These are phyloP conservation scores for Pristionchus exspectatus DNA, from an alignment of 2,888 invertebrate genomes.

Conservation along the genomic window DNA sequence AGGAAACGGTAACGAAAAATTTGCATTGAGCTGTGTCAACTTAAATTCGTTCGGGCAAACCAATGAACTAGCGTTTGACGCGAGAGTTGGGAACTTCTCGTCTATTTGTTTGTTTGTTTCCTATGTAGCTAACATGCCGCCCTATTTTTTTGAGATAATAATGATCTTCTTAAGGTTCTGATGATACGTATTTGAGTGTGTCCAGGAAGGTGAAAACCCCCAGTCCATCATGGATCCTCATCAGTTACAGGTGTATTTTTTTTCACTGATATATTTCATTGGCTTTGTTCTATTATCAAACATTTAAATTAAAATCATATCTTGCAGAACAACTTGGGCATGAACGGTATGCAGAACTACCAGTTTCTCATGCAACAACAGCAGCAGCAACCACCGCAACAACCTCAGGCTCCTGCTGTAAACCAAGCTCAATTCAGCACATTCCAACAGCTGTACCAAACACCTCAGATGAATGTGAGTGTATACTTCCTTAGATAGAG, in stretches of 20 bases:
- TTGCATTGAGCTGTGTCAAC: too few species aligned
- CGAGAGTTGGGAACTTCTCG: neutral
- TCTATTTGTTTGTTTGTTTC: neutral
- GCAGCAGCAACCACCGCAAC: constrained; percentile 8
- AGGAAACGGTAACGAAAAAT: too few species aligned
- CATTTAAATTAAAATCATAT: neutral
- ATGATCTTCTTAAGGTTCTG: neutral
- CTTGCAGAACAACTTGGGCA: constrained; percentile 52
- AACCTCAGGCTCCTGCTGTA: neutral
- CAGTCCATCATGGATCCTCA: constrained; percentile 58
- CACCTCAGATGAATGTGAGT: constrained; percentile 13
- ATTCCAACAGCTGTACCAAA: constrained; percentile 48
- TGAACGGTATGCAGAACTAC: constrained; percentile 47
- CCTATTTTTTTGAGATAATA: neutral
- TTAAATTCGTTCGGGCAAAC: too few species aligned
- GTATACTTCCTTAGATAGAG: neutral
- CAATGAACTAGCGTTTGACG: too few species aligned
- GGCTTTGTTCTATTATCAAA: neutral
- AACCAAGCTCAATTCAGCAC: constrained; percentile 2
- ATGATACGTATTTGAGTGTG: neutral
- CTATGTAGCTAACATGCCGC: neutral
- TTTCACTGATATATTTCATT: neutral
- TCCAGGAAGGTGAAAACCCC: neutral
- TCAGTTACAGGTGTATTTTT: constrained; percentile 56
- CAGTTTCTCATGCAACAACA: constrained; percentile 51